Base-by-base conservation (phyloP, 2,888 invertebrate genomes). In the Eristalis arbustorum region DNA sequence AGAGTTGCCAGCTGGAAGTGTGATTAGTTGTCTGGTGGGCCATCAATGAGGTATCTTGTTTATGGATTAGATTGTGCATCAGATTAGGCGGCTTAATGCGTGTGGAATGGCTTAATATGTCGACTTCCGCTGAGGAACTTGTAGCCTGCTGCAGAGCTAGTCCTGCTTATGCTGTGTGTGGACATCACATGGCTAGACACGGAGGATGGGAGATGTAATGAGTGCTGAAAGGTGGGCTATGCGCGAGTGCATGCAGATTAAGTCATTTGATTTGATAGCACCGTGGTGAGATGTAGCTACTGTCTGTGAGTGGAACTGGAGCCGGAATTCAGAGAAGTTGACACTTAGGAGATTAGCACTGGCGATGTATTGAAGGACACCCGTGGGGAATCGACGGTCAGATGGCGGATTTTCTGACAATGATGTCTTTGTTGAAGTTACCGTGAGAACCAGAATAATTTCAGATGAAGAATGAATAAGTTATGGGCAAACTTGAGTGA, bases 1-100 rank as follows among this genome's bases (percentile, higher is more conserved):
- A 72, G 80, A n/a, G 80, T 80, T 84, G 75, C 84, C 79, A 83
- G 2, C 2, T 22, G 28, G 5, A 18, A 5, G 18, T n/a, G 8
- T 49, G 49, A 49, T 49, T 18, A 49, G 49, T 18, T 18, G 49
- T 49, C 18, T 8, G 18, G 49, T 49, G 49, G 18, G 18, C 49
- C 18, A 49, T 49, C 18, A 49, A 18, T 49, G 6, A 18, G 3
- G 18, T 49, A 49, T 49, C 49, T 49, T 18, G 49, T 49, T 49
- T 49, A 6, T 49, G 18, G 18, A 18, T 49, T 18, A 18, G 49
- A 49, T 49, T 49, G 18, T 18, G 18, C 0, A n/a, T 8, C 18
- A 18, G 49, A 49, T 49, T 49, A 18, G 18, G 42, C 6, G 14
- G 42, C 42, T n/a, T 14, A n/a, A 23, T 13, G 42, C 1, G 42